A percentile compares a stretch with the other conserved stretches of the same genome.
Conservation (phyloP, 2,888 invertebrate genomes). For the Andrena hattorfiana region DNA sequence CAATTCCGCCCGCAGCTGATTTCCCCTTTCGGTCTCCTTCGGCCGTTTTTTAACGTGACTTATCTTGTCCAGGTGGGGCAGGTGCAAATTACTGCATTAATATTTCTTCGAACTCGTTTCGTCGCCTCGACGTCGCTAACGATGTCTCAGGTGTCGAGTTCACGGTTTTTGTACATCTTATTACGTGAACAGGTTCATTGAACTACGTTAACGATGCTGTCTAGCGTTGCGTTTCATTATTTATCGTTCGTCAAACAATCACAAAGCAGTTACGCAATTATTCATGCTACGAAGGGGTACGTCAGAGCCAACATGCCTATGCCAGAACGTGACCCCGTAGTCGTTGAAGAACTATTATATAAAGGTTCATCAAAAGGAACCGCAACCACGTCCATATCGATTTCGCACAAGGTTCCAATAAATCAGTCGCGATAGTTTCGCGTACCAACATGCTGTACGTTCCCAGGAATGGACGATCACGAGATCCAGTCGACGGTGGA, state of each 20-base stretch:
- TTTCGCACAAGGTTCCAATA: constrained; percentile 72
- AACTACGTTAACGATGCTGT: not conserved
- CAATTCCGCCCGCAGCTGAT: constrained; percentile 52
- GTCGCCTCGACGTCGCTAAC: not conserved
- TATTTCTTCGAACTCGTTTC: constrained; percentile 7
- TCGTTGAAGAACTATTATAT: not conserved
- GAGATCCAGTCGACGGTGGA: constrained; percentile 91
- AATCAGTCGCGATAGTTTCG: constrained; percentile 15
- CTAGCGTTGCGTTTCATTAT: not conserved
- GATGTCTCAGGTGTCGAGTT: not conserved
- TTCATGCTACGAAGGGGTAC: too few relatives aligned
- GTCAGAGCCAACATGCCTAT: not conserved
- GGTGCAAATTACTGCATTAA: constrained; percentile 44
- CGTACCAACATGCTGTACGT: constrained; percentile 45
- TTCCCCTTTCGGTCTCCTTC: not conserved
- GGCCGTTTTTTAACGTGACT: constrained; percentile 19
- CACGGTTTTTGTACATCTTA: not conserved
- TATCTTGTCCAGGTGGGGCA: constrained; percentile 17
- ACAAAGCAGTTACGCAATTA: not conserved
- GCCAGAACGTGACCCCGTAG: constrained; percentile 3
- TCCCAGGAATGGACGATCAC: constrained; percentile 88
- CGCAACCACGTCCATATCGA: constrained; percentile 51
- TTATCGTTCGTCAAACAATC: not conserved
- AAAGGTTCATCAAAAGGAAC: constrained; percentile 12
- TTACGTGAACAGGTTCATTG: not conserved